These are phyloP conservation scores for Pedicia rivosa DNA, from an alignment of 2,888 invertebrate genomes.

Conservation along the genomic window DNA sequence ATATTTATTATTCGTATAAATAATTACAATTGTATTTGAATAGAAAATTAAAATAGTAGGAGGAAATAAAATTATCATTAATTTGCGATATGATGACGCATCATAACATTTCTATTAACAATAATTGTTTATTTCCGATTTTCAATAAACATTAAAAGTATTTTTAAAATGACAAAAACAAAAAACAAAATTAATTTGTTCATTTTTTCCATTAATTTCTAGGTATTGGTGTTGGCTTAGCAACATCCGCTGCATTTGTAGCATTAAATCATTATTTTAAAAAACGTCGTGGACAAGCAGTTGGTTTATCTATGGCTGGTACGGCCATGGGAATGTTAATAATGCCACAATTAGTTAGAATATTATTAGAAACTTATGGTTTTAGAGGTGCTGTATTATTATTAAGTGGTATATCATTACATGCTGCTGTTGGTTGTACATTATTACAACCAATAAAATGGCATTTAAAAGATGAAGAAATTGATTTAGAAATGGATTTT, in stretches of 20 bases:
- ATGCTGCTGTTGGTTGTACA: constrained; percentile 48
- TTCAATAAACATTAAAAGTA: no score
- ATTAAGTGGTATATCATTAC: constrained; percentile 47
- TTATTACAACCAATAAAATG: constrained; percentile 55
- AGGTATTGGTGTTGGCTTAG: constrained; percentile 63
- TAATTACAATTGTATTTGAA: no score
- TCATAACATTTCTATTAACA: no score
- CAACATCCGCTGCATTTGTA: constrained; percentile 61
- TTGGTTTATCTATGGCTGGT: constrained; percentile 64
- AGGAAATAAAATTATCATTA: no score
- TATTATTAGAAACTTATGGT: constrained; percentile 43
- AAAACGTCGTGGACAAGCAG: constrained; percentile 61
- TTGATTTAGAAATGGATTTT: constrained; percentile 26
- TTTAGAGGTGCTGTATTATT: constrained; percentile 54
- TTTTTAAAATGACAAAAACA: no score
- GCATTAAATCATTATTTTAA: constrained; percentile 63
- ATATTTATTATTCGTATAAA: no score
- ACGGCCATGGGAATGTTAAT: constrained; percentile 65
- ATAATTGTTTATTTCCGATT: no score
- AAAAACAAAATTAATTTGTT: no score
- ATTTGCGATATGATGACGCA: no score
- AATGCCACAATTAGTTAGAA: constrained; percentile 57
- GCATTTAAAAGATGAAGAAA: constrained; percentile 39
- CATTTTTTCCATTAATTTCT: no score
- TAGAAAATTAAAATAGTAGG: no score